These are phyloP conservation scores for Podiceps cristatus DNA, from an alignment of 2,113 vertebrate genomes.

Conservation along the genomic window DNA sequence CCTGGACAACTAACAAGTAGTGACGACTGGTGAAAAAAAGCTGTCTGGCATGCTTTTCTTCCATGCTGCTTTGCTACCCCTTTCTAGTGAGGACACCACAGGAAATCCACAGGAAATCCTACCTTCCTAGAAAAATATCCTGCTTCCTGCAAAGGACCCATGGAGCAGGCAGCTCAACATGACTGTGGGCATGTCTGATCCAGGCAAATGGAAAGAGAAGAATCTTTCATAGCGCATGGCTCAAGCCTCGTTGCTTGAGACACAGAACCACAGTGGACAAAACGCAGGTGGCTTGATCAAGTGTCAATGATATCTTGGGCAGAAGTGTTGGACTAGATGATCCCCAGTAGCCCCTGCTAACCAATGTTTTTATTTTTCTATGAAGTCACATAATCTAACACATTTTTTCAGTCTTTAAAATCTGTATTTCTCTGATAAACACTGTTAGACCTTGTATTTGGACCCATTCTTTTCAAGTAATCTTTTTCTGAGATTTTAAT, in stretches of 20 bases:
- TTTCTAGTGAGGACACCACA: neutral
- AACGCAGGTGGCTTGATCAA: neutral
- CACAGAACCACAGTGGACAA: neutral
- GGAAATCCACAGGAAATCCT: slow-evolving; percentile 51
- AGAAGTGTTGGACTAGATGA: neutral
- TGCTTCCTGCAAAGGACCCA: neutral
- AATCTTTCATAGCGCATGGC: neutral
- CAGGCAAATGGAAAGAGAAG: neutral
- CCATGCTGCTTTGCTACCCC: neutral
- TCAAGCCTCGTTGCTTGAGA: neutral
- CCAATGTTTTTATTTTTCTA: accelerated
- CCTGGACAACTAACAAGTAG: neutral
- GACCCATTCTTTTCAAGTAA: neutral
- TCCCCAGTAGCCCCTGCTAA: neutral
- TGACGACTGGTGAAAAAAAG: neutral
- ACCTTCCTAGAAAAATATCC: slow-evolving; percentile 53
- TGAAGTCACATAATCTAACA: neutral
- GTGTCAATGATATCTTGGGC: neutral
- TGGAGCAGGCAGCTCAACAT: neutral
- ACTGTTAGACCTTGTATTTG: neutral
- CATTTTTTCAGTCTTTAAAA: neutral
- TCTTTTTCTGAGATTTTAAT: neutral
- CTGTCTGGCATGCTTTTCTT: neutral
- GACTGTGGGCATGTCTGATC: neutral
- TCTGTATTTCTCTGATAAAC: neutral